Conservation (phyloP, 2,113 vertebrate species). For the Acrocephalus kingi region DNA sequence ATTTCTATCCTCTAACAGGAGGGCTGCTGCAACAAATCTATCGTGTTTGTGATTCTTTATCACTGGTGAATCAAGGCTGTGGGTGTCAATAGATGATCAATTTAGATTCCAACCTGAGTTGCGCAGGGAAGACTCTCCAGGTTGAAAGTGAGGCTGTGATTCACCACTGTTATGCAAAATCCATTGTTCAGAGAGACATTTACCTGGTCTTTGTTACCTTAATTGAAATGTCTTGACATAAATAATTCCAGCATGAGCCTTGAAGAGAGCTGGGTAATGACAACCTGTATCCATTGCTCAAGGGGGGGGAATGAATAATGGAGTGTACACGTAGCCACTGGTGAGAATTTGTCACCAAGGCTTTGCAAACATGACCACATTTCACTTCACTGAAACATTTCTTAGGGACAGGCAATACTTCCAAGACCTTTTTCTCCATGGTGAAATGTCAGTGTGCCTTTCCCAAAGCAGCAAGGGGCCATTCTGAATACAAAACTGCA, state of each 20-base stretch:
- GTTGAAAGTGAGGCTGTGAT: background rate
- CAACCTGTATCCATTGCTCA: background rate
- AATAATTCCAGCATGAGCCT: background rate
- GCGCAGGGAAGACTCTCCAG: background rate
- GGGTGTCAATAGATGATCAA: background rate
- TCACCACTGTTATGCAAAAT: background rate
- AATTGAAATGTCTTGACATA: background rate
- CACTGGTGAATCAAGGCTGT: background rate
- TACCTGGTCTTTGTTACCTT: background rate
- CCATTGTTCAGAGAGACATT: background rate
- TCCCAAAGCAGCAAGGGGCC: background rate
- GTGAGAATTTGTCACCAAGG: background rate
- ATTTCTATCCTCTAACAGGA: background rate
- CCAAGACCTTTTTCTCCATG: background rate
- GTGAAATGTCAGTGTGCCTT: background rate
- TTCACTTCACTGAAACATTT: background rate
- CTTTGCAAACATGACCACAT: fast-evolving
- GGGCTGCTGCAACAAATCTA: background rate
- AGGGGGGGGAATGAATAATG: background rate
- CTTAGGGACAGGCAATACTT: background rate
- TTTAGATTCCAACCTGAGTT: background rate
- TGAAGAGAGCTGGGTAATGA: background rate
- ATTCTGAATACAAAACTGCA: background rate
- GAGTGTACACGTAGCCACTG: background rate
- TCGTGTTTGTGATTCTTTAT: background rate